phyloP scores from a whole-genome alignment of 2,888 invertebrate species.

The Smittia aterrima region DNA sequence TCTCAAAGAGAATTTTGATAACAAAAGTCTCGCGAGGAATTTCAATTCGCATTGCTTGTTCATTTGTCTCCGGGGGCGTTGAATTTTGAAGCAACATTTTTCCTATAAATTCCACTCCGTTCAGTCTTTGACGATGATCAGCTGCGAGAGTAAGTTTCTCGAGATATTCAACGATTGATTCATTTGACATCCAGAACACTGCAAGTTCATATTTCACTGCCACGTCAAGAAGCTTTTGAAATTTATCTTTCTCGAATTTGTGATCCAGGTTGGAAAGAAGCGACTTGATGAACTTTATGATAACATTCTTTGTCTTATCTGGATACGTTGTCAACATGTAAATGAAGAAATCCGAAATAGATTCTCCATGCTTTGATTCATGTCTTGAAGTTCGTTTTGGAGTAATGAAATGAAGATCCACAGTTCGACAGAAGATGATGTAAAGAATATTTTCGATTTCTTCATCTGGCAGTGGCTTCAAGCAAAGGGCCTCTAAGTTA shows the following conservation, averaged over 20 bases:
- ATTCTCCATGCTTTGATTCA: conserved; percentile 23
- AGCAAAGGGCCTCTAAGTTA: conserved; percentile 19
- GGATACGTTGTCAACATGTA: conserved; percentile 24
- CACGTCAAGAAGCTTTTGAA: conserved; percentile 18
- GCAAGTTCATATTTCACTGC: conserved; percentile 38
- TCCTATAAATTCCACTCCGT: conserved; percentile 13
- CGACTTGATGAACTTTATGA: conserved; percentile 33
- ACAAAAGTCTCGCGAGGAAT: conserved; percentile 23
- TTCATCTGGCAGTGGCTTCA: conserved; percentile 20
- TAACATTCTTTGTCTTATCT: conserved; percentile 31
- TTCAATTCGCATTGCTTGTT: background rate
- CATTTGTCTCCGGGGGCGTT: background rate
- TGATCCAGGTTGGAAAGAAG: conserved; percentile 29
- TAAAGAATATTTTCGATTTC: conserved; percentile 29
- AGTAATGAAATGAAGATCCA: conserved; percentile 26
- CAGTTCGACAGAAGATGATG: conserved; percentile 29
- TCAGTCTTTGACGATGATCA: conserved; percentile 24
- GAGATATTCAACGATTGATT: conserved; percentile 28
- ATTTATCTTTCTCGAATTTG: conserved; percentile 29
- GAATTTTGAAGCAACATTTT: conserved; percentile 23
- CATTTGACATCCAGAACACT: conserved; percentile 27
- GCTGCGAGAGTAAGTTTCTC: conserved; percentile 5
- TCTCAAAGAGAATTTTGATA: conserved; percentile 28
- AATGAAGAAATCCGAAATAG: conserved; percentile 28
- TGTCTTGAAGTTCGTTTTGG: background rate